These are phyloP conservation scores for Crocidura indochinensis DNA, from an alignment of 2,797 vertebrate genomes.

Conservation along the genomic window DNA sequence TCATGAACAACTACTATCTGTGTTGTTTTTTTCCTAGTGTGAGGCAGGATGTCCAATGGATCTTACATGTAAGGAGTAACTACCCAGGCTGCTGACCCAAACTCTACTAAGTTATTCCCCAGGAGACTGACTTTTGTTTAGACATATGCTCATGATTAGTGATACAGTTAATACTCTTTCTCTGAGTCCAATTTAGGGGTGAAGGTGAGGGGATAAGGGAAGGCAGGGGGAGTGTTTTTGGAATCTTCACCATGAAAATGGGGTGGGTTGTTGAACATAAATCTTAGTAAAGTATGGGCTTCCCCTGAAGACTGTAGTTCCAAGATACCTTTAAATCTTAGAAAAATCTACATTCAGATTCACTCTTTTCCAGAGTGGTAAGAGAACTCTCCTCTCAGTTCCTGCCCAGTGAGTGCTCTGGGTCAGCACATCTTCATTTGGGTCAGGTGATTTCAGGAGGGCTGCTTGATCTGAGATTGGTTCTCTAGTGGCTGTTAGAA, in stretches of 20 bases:
- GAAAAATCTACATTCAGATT: background rate
- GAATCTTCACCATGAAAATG: background rate
- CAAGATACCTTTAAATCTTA: background rate
- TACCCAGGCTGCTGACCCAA: background rate
- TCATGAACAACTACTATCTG: background rate
- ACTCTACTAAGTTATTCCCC: too few relatives aligned
- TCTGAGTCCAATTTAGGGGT: too few relatives aligned
- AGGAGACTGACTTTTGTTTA: too few relatives aligned
- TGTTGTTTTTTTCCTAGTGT: background rate
- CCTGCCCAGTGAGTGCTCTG: background rate
- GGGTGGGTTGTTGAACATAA: background rate
- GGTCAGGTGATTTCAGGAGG: background rate
- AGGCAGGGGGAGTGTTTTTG: background rate
- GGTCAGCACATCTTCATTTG: background rate
- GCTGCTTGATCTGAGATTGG: background rate
- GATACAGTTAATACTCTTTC: background rate
- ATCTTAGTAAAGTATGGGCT: background rate
- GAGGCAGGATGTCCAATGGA: background rate
- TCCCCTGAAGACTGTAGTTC: background rate
- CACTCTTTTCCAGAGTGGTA: background rate
- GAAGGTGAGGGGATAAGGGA: background rate
- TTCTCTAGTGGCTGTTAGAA: background rate
- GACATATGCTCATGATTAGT: background rate
- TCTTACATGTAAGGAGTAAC: accelerated
- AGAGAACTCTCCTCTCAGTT: too few relatives aligned